Evolutionary conservation across 2,888 invertebrate species (phyloP).

Genomic region (Ctena decussata): DNA sequence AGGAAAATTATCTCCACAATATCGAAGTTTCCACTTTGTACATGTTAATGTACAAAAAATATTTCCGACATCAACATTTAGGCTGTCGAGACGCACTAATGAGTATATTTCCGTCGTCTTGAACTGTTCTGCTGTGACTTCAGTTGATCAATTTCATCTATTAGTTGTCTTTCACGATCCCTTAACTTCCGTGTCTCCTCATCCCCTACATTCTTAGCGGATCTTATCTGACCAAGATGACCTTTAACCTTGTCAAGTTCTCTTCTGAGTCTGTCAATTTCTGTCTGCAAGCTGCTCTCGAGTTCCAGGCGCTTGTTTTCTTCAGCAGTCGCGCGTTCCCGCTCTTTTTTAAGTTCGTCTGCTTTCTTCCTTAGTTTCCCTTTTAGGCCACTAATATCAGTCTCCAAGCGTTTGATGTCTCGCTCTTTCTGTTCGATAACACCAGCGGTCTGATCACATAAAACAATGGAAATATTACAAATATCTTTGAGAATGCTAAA

Average conservation of each 20-base stretch:
- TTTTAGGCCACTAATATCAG: constrained; percentile 60
- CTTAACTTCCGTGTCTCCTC: constrained; percentile 72
- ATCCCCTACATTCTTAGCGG: constrained; percentile 72
- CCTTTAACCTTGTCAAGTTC: constrained; percentile 71
- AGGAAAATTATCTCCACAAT: too few relatives aligned
- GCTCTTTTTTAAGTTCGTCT: constrained; percentile 65
- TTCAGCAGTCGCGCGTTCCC: constrained; percentile 60
- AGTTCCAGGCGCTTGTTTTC: constrained; percentile 66
- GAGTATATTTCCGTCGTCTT: not conserved
- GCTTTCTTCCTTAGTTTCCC: constrained; percentile 61
- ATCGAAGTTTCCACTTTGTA: too few relatives aligned
- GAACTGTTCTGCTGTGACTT: constrained; percentile 45
- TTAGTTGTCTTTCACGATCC: constrained; percentile 64
- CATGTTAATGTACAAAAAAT: too few relatives aligned
- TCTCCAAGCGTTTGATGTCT: constrained; percentile 65
- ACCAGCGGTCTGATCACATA: constrained; percentile 48
- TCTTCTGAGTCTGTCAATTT: constrained; percentile 65
- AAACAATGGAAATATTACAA: too few relatives aligned
- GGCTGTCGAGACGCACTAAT: too few relatives aligned
- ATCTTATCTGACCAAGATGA: constrained; percentile 69
- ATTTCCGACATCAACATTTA: too few relatives aligned
- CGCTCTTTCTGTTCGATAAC: constrained; percentile 69
- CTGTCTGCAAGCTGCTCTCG: constrained; percentile 62
- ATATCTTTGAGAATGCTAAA: too few relatives aligned
- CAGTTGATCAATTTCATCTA: constrained; percentile 69